phyloP scores from a whole-genome alignment of 2,797 vertebrate species.

The Paedocypris micromegethes region DNA sequence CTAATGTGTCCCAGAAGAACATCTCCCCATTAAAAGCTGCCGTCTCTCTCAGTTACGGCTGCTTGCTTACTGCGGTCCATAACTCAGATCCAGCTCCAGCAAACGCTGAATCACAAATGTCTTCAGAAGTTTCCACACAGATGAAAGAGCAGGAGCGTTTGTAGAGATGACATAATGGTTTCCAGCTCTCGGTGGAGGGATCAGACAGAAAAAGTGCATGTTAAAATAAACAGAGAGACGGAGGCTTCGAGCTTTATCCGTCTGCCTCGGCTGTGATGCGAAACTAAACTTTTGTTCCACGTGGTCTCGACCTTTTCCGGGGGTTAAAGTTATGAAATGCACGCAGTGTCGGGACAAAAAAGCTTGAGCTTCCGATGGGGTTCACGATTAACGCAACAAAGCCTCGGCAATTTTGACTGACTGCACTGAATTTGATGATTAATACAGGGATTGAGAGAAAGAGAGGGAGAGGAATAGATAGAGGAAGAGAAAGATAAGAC shows the following conservation, averaged over 20 bases:
- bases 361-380: neutral
- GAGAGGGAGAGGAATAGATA: too few relatives aligned
- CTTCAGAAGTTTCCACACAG: slow-evolving; percentile 29
- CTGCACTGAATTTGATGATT: too few relatives aligned
- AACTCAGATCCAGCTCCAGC: slow-evolving; percentile 16
- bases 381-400: too few relatives aligned
- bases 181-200: slow-evolving; percentile 22
- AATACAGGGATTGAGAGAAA: too few relatives aligned
- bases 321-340: slow-evolving; percentile 23
- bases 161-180: slow-evolving; percentile 35
- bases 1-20: slow-evolving; percentile 41
- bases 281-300: neutral
- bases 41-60: slow-evolving; percentile 31
- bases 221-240: slow-evolving; percentile 36
- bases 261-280: slow-evolving; percentile 15
- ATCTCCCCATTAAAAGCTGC: slow-evolving; percentile 19
- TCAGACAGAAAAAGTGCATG: slow-evolving; percentile 23
- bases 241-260: slow-evolving; percentile 23
- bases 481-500: too few relatives aligned
- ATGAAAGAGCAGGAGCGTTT: slow-evolving; percentile 21
- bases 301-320: slow-evolving; percentile 52
- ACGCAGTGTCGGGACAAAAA: neutral
- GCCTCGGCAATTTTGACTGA: too few relatives aligned
- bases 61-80: slow-evolving; percentile 34
- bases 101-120: slow-evolving; percentile 27